Conservation (phyloP, 2,113 vertebrate genomes). For the Stegostoma tigrinum region DNA sequence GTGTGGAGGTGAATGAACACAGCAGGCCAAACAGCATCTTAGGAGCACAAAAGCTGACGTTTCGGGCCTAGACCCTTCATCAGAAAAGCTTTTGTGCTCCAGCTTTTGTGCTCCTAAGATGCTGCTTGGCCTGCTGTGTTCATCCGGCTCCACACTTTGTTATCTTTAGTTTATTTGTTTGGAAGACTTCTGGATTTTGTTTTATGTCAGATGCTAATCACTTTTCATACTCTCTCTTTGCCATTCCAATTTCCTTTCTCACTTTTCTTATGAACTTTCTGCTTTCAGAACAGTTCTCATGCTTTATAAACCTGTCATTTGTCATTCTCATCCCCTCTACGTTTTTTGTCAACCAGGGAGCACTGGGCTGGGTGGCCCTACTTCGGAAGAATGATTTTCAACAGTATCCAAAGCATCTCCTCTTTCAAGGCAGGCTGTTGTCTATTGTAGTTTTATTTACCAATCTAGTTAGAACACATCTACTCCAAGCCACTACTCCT, state of each 20-base stretch:
- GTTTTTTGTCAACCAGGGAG: not conserved
- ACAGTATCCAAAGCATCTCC: not conserved
- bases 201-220: not conserved
- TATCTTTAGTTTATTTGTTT: not conserved
- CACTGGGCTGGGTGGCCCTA: not conserved
- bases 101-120: too few relatives aligned
- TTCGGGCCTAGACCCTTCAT: too few relatives aligned
- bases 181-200: not conserved
- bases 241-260: not conserved
- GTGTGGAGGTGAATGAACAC: too few relatives aligned
- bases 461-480: not conserved
- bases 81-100: too few relatives aligned
- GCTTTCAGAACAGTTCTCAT: too few relatives aligned
- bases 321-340: too few relatives aligned
- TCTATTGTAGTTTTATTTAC: not conserved
- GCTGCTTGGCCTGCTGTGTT: too few relatives aligned
- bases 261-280: not conserved
- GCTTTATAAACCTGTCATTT: too few relatives aligned
- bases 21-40: too few relatives aligned
- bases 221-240: too few relatives aligned
- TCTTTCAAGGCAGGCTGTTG: not conserved
- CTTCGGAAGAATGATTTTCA: not conserved
- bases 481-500: not conserved
- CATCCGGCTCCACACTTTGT: too few relatives aligned
- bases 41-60: too few relatives aligned